Conservation (phyloP, 2,113 vertebrate genomes). For the Gadus chalcogrammus region DNA sequence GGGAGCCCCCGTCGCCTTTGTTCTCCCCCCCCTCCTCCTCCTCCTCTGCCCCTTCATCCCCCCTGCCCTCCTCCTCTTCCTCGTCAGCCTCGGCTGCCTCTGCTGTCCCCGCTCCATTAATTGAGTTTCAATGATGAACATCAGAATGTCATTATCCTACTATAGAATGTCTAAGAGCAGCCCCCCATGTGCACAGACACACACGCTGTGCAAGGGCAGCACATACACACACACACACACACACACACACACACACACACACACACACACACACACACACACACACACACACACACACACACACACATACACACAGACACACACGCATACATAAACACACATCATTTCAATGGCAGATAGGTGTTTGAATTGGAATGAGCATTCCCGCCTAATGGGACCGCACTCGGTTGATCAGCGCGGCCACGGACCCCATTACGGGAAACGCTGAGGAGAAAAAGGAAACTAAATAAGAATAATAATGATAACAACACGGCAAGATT, state of each 20-base stretch:
- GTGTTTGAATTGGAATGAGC: conserved; percentile 51
- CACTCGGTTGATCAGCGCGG: conserved; percentile 67
- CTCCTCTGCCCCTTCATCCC: conserved; percentile 29
- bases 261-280: too few relatives aligned
- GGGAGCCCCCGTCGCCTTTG: conserved; percentile 32
- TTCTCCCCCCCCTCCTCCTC: conserved; percentile 46
- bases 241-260: too few relatives aligned
- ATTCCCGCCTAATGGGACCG: conserved; percentile 66
- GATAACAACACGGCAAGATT: conserved; percentile 48
- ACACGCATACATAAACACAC: too few relatives aligned
- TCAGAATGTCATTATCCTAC: conserved; percentile 74
- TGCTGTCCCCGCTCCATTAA: conserved; percentile 62
- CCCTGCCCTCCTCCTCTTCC: conserved; percentile 35
- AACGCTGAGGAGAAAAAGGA: conserved; percentile 61
- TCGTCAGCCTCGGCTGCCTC: conserved; percentile 25
- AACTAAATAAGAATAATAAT: too few relatives aligned
- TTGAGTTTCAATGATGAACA: conserved; percentile 79
- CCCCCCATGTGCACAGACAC: conserved; percentile 14
- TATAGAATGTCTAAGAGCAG: conserved; percentile 50
- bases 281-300: too few relatives aligned
- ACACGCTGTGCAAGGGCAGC: not conserved
- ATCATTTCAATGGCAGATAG: conserved; percentile 53
- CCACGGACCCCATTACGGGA: conserved; percentile 75
- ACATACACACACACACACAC: too few relatives aligned
- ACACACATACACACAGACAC: too few relatives aligned